These are phyloP conservation scores for Mirounga angustirostris DNA, from an alignment of 2,113 vertebrate species.

Conservation along the genomic window DNA sequence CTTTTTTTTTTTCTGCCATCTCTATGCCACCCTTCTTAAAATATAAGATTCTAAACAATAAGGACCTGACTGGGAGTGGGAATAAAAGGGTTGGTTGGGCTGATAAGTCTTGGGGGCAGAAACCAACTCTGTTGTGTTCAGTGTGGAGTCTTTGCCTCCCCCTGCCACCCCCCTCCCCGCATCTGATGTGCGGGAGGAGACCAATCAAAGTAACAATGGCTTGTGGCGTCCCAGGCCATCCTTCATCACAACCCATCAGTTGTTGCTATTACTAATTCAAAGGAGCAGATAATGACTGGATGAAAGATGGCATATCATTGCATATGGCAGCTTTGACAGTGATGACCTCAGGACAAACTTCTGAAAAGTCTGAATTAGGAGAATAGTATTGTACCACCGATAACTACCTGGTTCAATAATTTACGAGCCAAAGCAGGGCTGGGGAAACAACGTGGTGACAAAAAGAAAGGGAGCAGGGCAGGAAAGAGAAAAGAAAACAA, in stretches of 20 bases:
- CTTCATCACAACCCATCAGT: background rate
- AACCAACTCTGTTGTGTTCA: background rate
- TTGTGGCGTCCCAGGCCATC: no score
- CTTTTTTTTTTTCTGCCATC: background rate
- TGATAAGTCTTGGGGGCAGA: background rate
- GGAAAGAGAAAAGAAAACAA: background rate
- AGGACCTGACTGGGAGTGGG: background rate
- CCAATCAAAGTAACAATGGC: background rate
- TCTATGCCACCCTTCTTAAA: background rate
- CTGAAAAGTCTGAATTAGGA: background rate
- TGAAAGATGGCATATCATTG: background rate
- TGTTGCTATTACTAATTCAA: background rate
- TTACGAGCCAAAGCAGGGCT: background rate
- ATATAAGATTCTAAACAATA: background rate
- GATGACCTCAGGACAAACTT: background rate
- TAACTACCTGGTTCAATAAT: background rate
- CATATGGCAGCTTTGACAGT: background rate
- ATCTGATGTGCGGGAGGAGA: background rate
- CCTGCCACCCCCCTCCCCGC: background rate
- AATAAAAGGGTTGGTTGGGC: background rate
- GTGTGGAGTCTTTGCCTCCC: background rate
- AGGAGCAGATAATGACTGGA: background rate
- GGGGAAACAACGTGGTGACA: background rate
- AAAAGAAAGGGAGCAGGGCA: background rate
- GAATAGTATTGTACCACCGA: background rate